phyloP scores from a whole-genome alignment of 2,888 invertebrate genomes.

The Drosophila gaucha region DNA sequence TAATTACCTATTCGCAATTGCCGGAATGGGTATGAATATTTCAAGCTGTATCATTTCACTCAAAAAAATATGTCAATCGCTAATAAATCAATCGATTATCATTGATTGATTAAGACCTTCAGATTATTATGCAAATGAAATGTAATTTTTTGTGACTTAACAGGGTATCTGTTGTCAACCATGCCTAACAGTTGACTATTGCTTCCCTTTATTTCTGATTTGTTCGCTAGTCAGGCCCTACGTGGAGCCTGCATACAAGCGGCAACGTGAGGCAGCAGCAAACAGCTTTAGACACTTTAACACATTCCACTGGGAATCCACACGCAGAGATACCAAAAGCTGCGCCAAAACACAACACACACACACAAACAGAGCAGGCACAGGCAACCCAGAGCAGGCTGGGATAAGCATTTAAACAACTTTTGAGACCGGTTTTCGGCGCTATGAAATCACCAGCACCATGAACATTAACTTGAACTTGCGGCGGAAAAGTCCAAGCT shows the following conservation, averaged over 20 bases:
- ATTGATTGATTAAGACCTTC: too few relatives aligned
- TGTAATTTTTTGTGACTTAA: neutral
- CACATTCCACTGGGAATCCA: conserved; percentile 72
- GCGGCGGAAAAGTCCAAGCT: conserved; percentile 45
- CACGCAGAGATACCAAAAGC: conserved; percentile 31
- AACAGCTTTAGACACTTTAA: conserved; percentile 75
- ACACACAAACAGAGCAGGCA: conserved; percentile 2
- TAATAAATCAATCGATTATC: too few relatives aligned
- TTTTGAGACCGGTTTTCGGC: conserved; percentile 73
- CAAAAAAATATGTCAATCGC: too few relatives aligned
- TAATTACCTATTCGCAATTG: too few relatives aligned
- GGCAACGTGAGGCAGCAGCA: conserved; percentile 48
- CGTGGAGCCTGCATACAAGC: conserved; percentile 22
- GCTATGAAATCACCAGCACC: conserved; percentile 50
- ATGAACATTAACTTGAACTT: conserved; percentile 48
- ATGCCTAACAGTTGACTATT: neutral
- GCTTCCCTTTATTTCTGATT: conserved; percentile 42
- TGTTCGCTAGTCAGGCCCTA: conserved; percentile 30
- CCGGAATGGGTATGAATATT: too few relatives aligned
- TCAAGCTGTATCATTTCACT: too few relatives aligned
- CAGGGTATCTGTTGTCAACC: conserved; percentile 21
- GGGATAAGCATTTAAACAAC: conserved; percentile 61
- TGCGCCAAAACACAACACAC: conserved; percentile 24
- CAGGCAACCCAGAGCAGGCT: conserved; percentile 36
- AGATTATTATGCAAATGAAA: too few relatives aligned